Conservation (phyloP, 2,113 vertebrate species). For the Parus major region DNA sequence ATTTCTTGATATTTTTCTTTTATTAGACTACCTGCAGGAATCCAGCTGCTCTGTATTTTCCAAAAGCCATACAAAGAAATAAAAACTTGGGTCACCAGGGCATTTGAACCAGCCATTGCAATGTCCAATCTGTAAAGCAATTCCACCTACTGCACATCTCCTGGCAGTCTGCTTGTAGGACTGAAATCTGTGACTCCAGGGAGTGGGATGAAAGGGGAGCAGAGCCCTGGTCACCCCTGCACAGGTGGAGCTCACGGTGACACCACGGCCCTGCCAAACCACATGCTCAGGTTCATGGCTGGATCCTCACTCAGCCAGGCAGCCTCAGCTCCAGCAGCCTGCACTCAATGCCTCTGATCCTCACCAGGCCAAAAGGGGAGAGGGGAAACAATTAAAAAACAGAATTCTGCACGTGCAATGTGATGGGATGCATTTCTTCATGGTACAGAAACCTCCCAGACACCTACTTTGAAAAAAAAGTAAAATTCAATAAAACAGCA, state of each 20-base stretch:
- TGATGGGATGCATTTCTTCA: not conserved
- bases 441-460: not conserved
- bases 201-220: not conserved
- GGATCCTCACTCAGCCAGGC: not conserved
- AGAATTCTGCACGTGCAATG: not conserved
- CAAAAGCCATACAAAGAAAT: not conserved
- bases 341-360: not conserved
- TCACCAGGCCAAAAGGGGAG: not conserved
- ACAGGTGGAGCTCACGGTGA: rapidly evolving
- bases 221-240: not conserved
- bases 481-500: not conserved
- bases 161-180: not conserved
- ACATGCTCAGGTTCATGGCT: rapidly evolving
- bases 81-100: not conserved
- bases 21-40: not conserved
- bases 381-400: not conserved
- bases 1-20: not conserved
- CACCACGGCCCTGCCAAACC: not conserved
- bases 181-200: rapidly evolving
- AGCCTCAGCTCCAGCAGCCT: not conserved
- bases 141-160: not conserved
- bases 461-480: not conserved
- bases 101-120: not conserved
- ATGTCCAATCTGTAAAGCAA: not conserved
- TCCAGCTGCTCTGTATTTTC: not conserved